Evolutionary conservation across 2,888 invertebrate species (phyloP), one percentile per base, ranked within the genome.

Genomic region (Nomada fabriciana): DNA sequence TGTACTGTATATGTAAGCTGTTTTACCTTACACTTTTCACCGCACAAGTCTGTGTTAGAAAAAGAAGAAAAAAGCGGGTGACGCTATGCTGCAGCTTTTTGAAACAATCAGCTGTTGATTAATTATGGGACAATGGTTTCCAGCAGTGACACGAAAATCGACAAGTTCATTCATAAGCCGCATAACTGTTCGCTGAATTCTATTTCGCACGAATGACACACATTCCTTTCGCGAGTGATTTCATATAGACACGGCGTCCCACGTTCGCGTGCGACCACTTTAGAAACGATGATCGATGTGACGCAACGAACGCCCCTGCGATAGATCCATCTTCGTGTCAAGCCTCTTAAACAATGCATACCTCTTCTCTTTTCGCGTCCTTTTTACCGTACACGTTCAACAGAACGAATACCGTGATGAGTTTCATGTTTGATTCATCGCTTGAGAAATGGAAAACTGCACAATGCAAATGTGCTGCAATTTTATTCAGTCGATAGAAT

Each of bases 281-380:
- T 63, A 50, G 68, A 67, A 77, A 81, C 77, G 78, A 71, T 73
- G 77, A 76, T 77, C 57, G 64, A 76, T 53, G 74, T 83, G 83
- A 80, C 53, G 87, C 82, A 88, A 88, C 76, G 11, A 64, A 84
- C 87, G 85, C 86, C 86, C 76, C 85, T 80, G 65, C 84, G 60
- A 11, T 59, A 59, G 50, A 74, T 61, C 64, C 75, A 55, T 83
- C 85, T 29, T 71, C 57, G 78, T 25, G 9, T 29, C 10, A 20
- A 50, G 20, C 36, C 52, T 68, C 59, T 29, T 23, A 57, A 73
- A 74, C 79, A 76, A 76, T 68, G 73, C 71, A 25, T 43, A 60
- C 47, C 60, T 69, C 65, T 36, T 20, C 15, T 25, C 61, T 42
- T 57, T 13, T 23, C 60, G 47, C n/a, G 11, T 47, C 71, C 29